Evolutionary conservation across 37 sponge, comb jelly and placozoan genomes (phyloP).

Genomic region (Bolinopsis microptera): DNA sequence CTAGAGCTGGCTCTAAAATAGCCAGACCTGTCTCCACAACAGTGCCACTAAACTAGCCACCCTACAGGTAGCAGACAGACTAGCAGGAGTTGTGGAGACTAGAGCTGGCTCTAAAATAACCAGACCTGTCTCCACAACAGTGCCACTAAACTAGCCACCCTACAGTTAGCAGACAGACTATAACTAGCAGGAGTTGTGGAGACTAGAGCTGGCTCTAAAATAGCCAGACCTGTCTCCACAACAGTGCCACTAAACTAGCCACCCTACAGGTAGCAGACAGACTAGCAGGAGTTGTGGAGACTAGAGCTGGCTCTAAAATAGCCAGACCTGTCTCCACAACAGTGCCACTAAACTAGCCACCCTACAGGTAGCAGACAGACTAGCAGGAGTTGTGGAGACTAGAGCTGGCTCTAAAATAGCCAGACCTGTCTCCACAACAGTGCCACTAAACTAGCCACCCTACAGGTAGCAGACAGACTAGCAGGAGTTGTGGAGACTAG

Average conservation of each 20-base stretch:
- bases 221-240: conserved; percentile 46
- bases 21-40: conserved; percentile 50
- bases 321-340: conserved; percentile 50
- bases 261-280: conserved; percentile 35
- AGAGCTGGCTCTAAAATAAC: neutral
- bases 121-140: too few species aligned
- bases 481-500: conserved; percentile 23
- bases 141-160: too few species aligned
- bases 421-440: too few species aligned
- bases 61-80: conserved; percentile 22
- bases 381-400: conserved; percentile 27
- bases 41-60: too few species aligned
- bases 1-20: neutral
- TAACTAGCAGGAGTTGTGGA: conserved; percentile 19
- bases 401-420: conserved; percentile 2
- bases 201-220: conserved; percentile 8
- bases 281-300: conserved; percentile 20
- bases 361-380: conserved; percentile 22
- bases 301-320: neutral
- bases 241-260: too few species aligned
- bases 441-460: too few species aligned
- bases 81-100: conserved; percentile 27
- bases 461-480: conserved; percentile 23
- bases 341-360: too few species aligned
- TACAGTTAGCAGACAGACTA: conserved; percentile 9